Percentiles rank a stretch among this genome's conserved stretches.
Evolutionary conservation across 2,888 invertebrate species (phyloP).

Genomic region (Oscheius onirici): DNA sequence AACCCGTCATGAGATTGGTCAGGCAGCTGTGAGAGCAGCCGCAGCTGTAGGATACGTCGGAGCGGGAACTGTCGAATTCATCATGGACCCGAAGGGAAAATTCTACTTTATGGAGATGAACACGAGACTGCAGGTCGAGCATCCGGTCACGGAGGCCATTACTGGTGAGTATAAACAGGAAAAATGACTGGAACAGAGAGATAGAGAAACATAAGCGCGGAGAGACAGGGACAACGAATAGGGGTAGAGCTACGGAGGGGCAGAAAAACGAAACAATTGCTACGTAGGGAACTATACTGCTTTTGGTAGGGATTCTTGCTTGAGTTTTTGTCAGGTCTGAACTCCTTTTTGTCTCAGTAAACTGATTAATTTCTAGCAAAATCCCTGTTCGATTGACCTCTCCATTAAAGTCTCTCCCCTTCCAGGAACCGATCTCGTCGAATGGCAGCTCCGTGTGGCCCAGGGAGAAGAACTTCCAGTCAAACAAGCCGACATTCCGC

Average conservation of each 20-base stretch:
- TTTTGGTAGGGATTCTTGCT: too few species aligned
- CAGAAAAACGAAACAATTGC: not conserved
- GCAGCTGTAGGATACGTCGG: conserved; percentile 95
- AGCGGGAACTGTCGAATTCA: conserved; percentile 93
- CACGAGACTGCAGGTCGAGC: conserved; percentile 85
- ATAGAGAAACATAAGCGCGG: not conserved
- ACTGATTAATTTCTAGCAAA: not conserved
- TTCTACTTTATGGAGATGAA: conserved; percentile 99
- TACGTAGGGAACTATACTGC: too few species aligned
- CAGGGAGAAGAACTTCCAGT: conserved; percentile 86
- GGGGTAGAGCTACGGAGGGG: too few species aligned
- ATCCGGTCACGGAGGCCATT: conserved; percentile 96
- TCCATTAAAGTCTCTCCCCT: not conserved
- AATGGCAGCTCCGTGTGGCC: conserved; percentile 90
- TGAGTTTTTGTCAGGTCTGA: too few species aligned
- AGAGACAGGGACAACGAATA: not conserved
- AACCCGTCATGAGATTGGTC: conserved; percentile 73
- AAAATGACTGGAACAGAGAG: not conserved
- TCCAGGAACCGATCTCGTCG: conserved; percentile 83
- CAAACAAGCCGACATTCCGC: conserved; percentile 81
- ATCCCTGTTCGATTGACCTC: not conserved
- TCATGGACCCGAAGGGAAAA: conserved; percentile 85
- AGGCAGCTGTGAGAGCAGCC: conserved; percentile 75
- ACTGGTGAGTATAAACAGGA: conserved; percentile 79
- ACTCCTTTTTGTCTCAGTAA: too few species aligned